Conservation (phyloP, 2,113 vertebrate genomes). For the Apteryx mantelli region DNA sequence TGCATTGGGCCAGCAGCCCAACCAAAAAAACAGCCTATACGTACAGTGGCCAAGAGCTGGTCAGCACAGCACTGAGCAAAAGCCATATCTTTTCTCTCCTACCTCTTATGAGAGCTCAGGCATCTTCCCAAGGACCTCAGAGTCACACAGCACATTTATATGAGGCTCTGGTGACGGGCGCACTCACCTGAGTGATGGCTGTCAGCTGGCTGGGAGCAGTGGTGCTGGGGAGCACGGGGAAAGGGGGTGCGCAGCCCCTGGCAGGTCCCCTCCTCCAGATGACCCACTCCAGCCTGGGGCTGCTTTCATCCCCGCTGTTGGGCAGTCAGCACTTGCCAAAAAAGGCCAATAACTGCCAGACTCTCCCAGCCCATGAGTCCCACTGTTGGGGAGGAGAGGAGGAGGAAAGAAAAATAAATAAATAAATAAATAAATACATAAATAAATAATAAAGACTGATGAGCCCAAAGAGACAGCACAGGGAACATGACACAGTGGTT, state of each 20-base stretch:
- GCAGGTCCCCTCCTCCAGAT: neutral
- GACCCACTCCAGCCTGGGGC: neutral
- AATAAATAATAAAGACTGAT: neutral
- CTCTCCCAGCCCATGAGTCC: neutral
- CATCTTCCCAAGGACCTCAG: rapidly evolving
- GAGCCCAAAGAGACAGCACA: neutral
- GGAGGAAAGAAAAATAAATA: neutral
- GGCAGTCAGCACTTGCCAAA: rapidly evolving
- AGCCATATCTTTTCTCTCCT: too few species aligned
- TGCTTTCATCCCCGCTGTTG: rapidly evolving
- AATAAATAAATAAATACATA: too few species aligned
- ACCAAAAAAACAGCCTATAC: rapidly evolving
- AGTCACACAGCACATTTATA: rapidly evolving
- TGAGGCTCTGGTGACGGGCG: rapidly evolving
- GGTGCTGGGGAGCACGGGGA: too few species aligned
- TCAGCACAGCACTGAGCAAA: too few species aligned
- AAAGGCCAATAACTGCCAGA: neutral
- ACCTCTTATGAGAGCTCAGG: neutral
- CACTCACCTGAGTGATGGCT: neutral
- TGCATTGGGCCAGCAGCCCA: rapidly evolving
- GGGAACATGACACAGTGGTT: neutral
- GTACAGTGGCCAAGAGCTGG: too few species aligned
- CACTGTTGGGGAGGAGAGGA: neutral
- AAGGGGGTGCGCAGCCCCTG: neutral
- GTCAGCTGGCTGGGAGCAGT: too few species aligned